A percentile compares a stretch with the other conserved stretches of the same genome.
Evolutionary conservation across 2,113 vertebrate species (phyloP).

Genomic region (Heliornis fulica): DNA sequence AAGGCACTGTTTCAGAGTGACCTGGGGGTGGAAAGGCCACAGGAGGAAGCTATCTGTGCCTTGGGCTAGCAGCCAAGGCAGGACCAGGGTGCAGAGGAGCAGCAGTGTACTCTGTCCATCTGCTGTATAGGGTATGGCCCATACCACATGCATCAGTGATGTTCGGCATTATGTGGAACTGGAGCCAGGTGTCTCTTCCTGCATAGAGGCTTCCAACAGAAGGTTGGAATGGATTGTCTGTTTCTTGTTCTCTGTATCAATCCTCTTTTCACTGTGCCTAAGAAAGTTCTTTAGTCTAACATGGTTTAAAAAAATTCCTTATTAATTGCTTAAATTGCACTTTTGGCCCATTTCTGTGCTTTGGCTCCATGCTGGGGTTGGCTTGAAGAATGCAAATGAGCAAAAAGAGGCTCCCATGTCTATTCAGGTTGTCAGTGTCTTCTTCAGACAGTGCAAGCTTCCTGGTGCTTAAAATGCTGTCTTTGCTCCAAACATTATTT

Average conservation of each 20-base stretch:
- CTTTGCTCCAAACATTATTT: not conserved
- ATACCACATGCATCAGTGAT: rapidly evolving
- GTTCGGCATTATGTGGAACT: rapidly evolving
- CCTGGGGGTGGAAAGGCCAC: not conserved
- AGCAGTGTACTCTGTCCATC: rapidly evolving
- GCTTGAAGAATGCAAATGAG: not conserved
- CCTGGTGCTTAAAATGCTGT: not conserved
- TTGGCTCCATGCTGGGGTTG: not conserved
- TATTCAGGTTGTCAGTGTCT: not conserved
- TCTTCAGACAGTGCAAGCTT: not conserved
- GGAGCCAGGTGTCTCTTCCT: not conserved
- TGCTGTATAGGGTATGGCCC: rapidly evolving
- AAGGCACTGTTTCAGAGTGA: too few relatives aligned
- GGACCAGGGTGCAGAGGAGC: rapidly evolving
- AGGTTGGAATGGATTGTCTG: not conserved
- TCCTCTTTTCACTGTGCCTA: not conserved
- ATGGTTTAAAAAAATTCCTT: not conserved
- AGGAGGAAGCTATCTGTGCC: rapidly evolving
- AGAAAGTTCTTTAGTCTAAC: not conserved
- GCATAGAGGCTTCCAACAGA: not conserved
- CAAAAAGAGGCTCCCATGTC: not conserved
- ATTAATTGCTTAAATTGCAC: not conserved
- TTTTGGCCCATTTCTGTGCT: not conserved
- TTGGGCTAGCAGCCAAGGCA: too few relatives aligned
- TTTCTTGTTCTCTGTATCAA: not conserved